Evolutionary conservation across 1,140 invertebrate species (phyloP), one percentile per base, ranked within the genome.

Genomic region (Aphaenogaster ashmeadi): DNA sequence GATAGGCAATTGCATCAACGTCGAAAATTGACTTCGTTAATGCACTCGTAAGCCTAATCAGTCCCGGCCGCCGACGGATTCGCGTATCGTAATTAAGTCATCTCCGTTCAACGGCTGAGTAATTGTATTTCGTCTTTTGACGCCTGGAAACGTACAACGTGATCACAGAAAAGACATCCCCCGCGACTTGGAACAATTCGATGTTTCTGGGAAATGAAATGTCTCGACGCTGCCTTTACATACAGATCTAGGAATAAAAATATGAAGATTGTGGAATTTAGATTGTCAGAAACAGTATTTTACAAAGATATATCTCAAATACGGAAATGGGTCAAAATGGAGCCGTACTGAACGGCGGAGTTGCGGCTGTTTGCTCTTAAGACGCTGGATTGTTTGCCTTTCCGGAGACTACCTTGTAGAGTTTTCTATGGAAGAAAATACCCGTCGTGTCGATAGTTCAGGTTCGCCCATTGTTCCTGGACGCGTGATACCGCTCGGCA

Each of bases 11-110:
- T 33, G 41, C 50, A 74, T 83, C 67, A 60, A 6, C 52, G 52
- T 72, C 80, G 80, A 83, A 83, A 58, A 74, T 74, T 72, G 18
- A 83, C 52, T 72, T 58, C 1, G 67, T 72, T 83, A 83, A 74
- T 74, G 54, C 38, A 44, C 41, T 58, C 80, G 67, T 72, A 58
- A 47, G 27, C 41, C 54, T 74, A 74, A 83, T 83, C 80, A 60
- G 47, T 74, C 1, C 27, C 38, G 15, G 11, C 11, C 38, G 36
- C 13, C 50, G 44, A 67, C 38, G 47, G 41, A 81, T 69, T 81
- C 13, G 78, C 64, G 52, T 66, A 38, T 71, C 21, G 47, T 81
- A 71, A 71, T 71, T 11, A 64, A 71, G 27, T 81, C 64, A 71
- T 71, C n/a, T 4, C 15, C 64, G 64, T 81, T 41, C 47, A 44